Percentiles rank a stretch among this genome's conserved stretches.
Conservation (phyloP, 2,113 vertebrate genomes). For the Anser cygnoides region DNA sequence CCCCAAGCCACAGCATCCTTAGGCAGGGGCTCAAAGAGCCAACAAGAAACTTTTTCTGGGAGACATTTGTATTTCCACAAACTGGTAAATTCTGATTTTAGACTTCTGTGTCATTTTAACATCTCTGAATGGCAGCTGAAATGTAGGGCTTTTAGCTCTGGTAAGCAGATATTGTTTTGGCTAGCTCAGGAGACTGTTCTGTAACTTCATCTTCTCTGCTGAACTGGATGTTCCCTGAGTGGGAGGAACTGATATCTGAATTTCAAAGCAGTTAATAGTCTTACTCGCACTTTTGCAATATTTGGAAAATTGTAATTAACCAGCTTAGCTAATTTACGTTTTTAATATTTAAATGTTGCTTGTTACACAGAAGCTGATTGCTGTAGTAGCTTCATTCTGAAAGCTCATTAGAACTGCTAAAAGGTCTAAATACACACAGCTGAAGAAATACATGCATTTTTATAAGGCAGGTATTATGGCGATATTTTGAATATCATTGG, state of each 20-base stretch:
- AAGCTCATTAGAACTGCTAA: constrained; percentile 68
- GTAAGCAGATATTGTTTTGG: constrained; percentile 64
- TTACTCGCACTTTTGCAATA: constrained; percentile 53
- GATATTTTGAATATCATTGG: constrained; percentile 52
- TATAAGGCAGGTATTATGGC: constrained; percentile 66
- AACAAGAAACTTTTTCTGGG: background rate
- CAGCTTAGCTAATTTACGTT: constrained; percentile 63
- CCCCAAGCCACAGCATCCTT: background rate
- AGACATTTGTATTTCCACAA: background rate
- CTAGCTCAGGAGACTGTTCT: constrained; percentile 69
- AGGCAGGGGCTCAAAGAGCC: background rate
- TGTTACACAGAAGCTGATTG: constrained; percentile 70
- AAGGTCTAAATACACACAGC: constrained; percentile 71
- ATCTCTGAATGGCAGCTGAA: constrained; percentile 16
- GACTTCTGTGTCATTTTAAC: background rate
- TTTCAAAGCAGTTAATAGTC: constrained; percentile 67
- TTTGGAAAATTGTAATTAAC: constrained; percentile 70
- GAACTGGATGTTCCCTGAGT: constrained; percentile 54
- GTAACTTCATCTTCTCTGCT: constrained; percentile 51
- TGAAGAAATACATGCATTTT: constrained; percentile 71
- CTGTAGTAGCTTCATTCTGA: constrained; percentile 63
- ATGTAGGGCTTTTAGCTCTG: background rate
- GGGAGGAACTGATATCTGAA: constrained; percentile 70
- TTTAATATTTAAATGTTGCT: constrained; percentile 73
- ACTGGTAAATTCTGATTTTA: background rate